These are phyloP conservation scores for Cyclopterus lumpus DNA, from an alignment of 2,797 vertebrate species.

Conservation along the genomic window DNA sequence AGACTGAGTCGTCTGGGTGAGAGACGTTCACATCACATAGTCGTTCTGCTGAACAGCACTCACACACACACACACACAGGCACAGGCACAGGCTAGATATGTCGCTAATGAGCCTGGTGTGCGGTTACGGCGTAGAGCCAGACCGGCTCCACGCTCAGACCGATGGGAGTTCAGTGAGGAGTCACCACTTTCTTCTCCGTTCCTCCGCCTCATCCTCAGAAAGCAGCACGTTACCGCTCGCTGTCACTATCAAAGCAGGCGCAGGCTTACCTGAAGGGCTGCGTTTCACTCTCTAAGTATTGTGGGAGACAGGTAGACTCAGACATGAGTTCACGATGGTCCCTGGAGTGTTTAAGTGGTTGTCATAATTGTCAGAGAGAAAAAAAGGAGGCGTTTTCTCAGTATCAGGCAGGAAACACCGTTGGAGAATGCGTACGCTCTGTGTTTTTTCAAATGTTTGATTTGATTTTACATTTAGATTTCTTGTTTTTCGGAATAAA, in stretches of 20 bases:
- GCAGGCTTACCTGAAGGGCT: slow-evolving; percentile 66
- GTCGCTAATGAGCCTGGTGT: slow-evolving; percentile 79
- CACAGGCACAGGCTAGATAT: slow-evolving; percentile 51
- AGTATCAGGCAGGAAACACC: slow-evolving; percentile 24
- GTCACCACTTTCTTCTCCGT: slow-evolving; percentile 71
- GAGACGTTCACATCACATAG: slow-evolving; percentile 48
- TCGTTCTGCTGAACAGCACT: slow-evolving; percentile 39
- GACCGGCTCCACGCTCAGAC: slow-evolving; percentile 68
- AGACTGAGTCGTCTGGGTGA: slow-evolving; percentile 47
- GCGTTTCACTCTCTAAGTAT: slow-evolving; percentile 57
- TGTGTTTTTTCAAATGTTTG: slow-evolving; percentile 4
- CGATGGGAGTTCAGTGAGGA: slow-evolving; percentile 78
- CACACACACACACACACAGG: slow-evolving; percentile 42
- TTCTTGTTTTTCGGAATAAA: slow-evolving; percentile 6
- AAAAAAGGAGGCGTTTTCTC: slow-evolving; percentile 31
- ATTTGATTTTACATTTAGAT: not conserved
- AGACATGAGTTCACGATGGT: slow-evolving; percentile 47
- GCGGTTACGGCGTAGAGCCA: slow-evolving; percentile 70
- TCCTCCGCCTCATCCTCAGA: slow-evolving; percentile 62
- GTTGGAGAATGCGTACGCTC: slow-evolving; percentile 2
- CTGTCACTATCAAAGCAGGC: slow-evolving; percentile 72
- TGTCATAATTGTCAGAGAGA: slow-evolving; percentile 55
- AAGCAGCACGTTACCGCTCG: slow-evolving; percentile 49
- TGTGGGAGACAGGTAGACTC: slow-evolving; percentile 57
- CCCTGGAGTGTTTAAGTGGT: slow-evolving; percentile 55